Evolutionary conservation across 2,888 invertebrate species (phyloP).

Genomic region (Lepidochitona cinerea): DNA sequence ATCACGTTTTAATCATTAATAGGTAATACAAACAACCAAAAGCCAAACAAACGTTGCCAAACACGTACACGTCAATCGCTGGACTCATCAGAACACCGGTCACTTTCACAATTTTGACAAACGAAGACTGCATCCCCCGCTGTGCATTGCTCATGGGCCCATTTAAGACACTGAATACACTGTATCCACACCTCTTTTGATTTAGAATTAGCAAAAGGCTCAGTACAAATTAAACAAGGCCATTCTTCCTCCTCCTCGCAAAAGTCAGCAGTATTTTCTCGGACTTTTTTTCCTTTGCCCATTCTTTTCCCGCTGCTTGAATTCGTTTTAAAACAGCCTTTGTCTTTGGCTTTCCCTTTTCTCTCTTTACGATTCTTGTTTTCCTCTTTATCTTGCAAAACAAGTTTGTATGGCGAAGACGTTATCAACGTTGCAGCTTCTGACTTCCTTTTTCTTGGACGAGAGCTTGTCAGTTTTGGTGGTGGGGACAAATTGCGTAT

Average conservation of each 20-base stretch:
- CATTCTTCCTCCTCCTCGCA: constrained; percentile 16
- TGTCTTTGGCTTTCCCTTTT: neutral
- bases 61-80: too few species aligned
- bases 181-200: constrained; percentile 13
- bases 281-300: neutral
- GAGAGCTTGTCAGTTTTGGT: neutral
- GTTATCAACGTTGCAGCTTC: neutral
- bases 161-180: neutral
- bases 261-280: neutral
- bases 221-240: constrained; percentile 9
- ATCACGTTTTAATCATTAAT: neutral
- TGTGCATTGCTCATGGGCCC: constrained; percentile 17
- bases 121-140: neutral
- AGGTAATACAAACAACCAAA: neutral
- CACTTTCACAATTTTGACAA: constrained; percentile 9
- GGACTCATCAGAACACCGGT: neutral
- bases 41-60: neutral
- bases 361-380: neutral
- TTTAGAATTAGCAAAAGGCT: constrained; percentile 7
- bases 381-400: neutral
- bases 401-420: neutral
- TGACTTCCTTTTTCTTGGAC: neutral
- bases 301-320: neutral
- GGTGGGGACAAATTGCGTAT: neutral
- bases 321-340: too few species aligned